Evolutionary conservation across 1,140 invertebrate genomes (phyloP), one percentile per base, ranked within the genome.

Genomic region (Drosophila pseudoobscura): DNA sequence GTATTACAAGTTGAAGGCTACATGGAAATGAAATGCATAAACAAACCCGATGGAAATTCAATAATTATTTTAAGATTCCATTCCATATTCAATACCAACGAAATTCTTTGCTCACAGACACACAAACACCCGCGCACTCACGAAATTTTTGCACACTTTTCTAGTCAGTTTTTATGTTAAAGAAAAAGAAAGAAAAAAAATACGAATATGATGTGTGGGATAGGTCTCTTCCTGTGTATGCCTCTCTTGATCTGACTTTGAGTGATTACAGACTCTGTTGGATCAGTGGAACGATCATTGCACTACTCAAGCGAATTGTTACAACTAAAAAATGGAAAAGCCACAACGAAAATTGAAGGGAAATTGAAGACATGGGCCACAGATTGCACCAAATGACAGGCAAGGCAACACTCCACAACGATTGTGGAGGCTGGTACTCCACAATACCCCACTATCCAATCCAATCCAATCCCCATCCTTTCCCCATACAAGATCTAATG

Each of bases 371-470:
- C 35, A 39, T 13, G 11, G 29, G 53, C 41, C 44, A 52, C 56
- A 79, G 71, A 59, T 68, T 75, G 58, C 72, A 74, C 58, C 49
- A 43, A 71, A 58, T 54, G 49, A 52, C 65, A 68, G 74, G 55
- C 44, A 66, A 45, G 1, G 1, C 20, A n/a, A 61, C 39, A 46
- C 54, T 58, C 35, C 54, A 78, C 68, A 59, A 47, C 57, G 55
- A 68, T 88, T 79, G 71, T 51, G 83, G 83, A 88, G 35, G 83
- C 83, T 87, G 83, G 83, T 82, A 76, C 83, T 87, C 83, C 83
- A 83, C 54, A 72, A 59, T 49, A 52, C 45, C 8, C 20, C 20
- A 17, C 20, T 0, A 20, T 20, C 20, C 17, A 1, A 20, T 20
- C 1, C 17, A 55, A 17, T 13, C 45, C 35, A 22, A 31, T 31